These are phyloP conservation scores for Isichthys henryi DNA, from an alignment of 2,113 vertebrate genomes.

Conservation along the genomic window DNA sequence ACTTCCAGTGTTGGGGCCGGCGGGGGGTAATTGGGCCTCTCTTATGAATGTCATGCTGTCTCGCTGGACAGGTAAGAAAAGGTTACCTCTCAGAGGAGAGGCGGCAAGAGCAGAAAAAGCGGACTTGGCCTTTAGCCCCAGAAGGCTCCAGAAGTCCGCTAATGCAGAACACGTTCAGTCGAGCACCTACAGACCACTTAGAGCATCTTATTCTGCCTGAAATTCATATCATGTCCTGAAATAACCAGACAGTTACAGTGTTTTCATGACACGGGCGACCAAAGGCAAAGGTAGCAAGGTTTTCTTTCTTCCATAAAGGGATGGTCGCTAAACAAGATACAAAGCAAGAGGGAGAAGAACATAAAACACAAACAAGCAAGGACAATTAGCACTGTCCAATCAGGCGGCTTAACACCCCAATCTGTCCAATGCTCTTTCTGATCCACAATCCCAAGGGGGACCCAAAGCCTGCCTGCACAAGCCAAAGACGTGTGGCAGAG, in stretches of 20 bases:
- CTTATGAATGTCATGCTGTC: conserved; percentile 29
- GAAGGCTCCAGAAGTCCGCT: neutral
- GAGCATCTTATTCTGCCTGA: neutral
- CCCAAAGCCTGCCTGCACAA: neutral
- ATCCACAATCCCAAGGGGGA: neutral
- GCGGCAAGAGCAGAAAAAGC: neutral
- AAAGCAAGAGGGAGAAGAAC: neutral
- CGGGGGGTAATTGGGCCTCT: conserved; percentile 37
- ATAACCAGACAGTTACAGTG: neutral
- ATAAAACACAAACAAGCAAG: neutral
- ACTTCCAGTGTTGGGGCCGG: conserved; percentile 24
- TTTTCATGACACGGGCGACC: neutral
- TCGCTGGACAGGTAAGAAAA: conserved; percentile 27
- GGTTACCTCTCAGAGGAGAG: neutral
- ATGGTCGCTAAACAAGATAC: neutral
- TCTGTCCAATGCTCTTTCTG: neutral
- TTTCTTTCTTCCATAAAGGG: neutral
- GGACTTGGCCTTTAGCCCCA: neutral
- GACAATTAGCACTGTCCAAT: neutral
- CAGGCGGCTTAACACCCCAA: neutral
- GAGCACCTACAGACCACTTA: neutral
- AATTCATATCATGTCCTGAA: neutral
- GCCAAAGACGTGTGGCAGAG: neutral
- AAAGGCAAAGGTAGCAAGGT: neutral
- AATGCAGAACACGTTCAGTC: conserved; percentile 4